Conservation (phyloP, 2,797 vertebrate genomes). For the Selene dorsalis region DNA sequence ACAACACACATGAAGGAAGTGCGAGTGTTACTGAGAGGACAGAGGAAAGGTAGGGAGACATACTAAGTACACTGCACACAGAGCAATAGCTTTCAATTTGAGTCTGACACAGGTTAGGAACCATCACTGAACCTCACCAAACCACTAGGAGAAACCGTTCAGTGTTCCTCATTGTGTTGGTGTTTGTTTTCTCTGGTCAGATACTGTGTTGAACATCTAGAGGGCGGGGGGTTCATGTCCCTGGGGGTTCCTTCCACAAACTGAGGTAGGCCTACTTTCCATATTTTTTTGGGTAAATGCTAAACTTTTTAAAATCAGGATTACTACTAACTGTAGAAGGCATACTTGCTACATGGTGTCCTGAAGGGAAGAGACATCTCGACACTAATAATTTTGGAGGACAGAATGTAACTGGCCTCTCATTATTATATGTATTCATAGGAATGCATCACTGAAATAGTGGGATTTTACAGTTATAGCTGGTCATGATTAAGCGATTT, state of each 20-base stretch:
- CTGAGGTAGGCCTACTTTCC: neutral
- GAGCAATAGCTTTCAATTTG: neutral
- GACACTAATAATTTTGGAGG: too few relatives aligned
- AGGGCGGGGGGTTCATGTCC: neutral
- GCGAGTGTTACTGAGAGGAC: neutral
- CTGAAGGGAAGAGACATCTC: too few relatives aligned
- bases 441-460: too few relatives aligned
- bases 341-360: neutral
- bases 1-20: neutral
- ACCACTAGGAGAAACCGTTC: neutral
- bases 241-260: neutral
- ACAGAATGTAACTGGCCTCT: too few relatives aligned
- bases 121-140: too few relatives aligned
- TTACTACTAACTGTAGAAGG: neutral
- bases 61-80: neutral
- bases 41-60: neutral
- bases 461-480: too few relatives aligned
- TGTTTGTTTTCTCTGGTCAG: neutral
- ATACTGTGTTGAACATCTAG: neutral
- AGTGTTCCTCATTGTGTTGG: neutral
- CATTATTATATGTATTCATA: too few relatives aligned
- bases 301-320: neutral
- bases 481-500: too few relatives aligned
- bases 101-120: neutral
- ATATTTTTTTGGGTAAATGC: neutral